phyloP scores from a whole-genome alignment of 2,113 vertebrate species.

The Natator depressus region DNA sequence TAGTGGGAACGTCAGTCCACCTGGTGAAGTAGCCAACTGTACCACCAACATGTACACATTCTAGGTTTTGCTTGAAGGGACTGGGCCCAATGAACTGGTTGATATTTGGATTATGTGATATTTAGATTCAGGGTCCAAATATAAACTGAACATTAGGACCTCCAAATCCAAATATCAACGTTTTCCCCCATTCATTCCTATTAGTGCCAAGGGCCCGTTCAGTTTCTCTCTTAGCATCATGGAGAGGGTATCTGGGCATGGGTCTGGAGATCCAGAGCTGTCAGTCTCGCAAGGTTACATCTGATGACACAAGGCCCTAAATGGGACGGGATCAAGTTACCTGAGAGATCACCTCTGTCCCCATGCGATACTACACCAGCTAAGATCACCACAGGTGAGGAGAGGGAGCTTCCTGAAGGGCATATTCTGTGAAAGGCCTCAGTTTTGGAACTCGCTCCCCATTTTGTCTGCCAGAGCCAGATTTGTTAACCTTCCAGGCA shows the following conservation, averaged over 20 bases:
- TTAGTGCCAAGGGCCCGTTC: neutral
- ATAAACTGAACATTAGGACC: neutral
- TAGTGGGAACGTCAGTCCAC: neutral
- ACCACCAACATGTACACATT: neutral
- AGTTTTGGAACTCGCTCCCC: neutral
- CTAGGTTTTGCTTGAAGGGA: neutral
- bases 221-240: neutral
- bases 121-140: slow-evolving; percentile 12
- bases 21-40: neutral
- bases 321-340: neutral
- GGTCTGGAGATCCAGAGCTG: slow-evolving; percentile 3
- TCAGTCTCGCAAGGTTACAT: neutral
- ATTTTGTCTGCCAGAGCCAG: neutral
- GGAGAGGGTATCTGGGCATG: neutral
- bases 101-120: slow-evolving; percentile 32
- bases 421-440: neutral
- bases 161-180: neutral
- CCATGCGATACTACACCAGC: neutral
- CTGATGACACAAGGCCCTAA: neutral
- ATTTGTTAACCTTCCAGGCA: slow-evolving; percentile 26
- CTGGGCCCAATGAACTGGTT: neutral
- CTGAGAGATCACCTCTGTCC: neutral
- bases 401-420: neutral
- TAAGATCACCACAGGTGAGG: neutral
- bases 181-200: neutral